Evolutionary conservation across 2,888 invertebrate genomes (phyloP).

Genomic region (Lycaena phlaeas): DNA sequence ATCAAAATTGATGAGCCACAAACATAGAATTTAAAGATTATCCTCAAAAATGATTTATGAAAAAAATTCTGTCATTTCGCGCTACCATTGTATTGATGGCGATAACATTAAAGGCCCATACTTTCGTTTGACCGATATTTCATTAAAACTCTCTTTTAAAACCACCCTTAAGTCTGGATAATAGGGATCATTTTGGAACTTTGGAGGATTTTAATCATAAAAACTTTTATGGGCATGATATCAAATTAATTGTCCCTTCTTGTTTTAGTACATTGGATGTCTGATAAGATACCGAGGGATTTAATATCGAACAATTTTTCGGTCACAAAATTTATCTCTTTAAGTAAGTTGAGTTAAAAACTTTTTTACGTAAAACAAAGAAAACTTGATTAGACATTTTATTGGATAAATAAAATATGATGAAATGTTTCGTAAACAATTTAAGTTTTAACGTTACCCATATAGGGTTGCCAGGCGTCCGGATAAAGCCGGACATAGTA

Average conservation of each 20-base stretch:
- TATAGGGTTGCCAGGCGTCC: too few relatives aligned
- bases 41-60: too few relatives aligned
- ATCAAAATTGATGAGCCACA: too few relatives aligned
- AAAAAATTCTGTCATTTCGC: too few relatives aligned
- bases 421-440: too few relatives aligned
- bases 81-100: not conserved
- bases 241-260: slow-evolving; percentile 3
- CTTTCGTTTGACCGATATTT: not conserved
- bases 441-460: too few relatives aligned
- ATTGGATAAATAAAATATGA: too few relatives aligned
- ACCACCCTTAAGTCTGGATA: not conserved
- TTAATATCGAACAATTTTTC: slow-evolving; percentile 32
- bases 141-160: not conserved
- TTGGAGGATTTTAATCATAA: not conserved
- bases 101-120: not conserved
- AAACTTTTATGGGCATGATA: slow-evolving; percentile 5
- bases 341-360: slow-evolving; percentile 5
- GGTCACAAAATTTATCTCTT: not conserved
- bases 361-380: slow-evolving; percentile 3
- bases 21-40: too few relatives aligned
- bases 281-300: slow-evolving; percentile 20
- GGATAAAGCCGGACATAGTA: too few relatives aligned
- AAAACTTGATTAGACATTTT: slow-evolving; percentile 4
- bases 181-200: not conserved
- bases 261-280: slow-evolving; percentile 7